Evolutionary conservation across 2,113 vertebrate species (phyloP).

Genomic region (Pseudopodoces humilis): DNA sequence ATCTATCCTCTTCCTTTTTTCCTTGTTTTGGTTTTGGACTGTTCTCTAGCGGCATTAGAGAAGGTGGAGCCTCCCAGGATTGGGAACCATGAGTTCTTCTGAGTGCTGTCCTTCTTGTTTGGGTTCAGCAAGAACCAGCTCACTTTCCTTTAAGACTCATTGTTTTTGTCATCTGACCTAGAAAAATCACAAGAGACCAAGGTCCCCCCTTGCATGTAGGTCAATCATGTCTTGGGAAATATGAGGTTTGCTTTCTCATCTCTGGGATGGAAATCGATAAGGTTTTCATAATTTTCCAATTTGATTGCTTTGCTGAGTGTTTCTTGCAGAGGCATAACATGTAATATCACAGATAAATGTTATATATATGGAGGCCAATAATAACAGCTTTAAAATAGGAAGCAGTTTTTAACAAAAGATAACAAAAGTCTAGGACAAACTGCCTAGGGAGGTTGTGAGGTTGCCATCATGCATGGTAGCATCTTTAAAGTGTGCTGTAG

Average conservation of each 20-base stretch:
- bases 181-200: neutral
- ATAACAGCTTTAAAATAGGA: neutral
- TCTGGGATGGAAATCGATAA: neutral
- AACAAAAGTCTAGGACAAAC: neutral
- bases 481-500: neutral
- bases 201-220: neutral
- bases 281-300: neutral
- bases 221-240: neutral
- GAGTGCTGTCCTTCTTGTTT: neutral
- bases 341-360: neutral
- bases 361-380: neutral
- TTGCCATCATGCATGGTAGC: neutral
- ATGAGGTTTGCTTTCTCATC: neutral
- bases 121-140: neutral
- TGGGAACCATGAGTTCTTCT: neutral
- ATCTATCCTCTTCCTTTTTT: neutral
- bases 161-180: neutral
- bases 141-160: neutral
- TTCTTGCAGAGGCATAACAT: neutral
- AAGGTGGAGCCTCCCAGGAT: neutral
- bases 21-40: neutral
- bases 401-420: neutral
- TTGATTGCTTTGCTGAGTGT: neutral
- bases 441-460: neutral
- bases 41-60: neutral